Evolutionary conservation across 2,797 vertebrate species (phyloP).

Genomic region (Myotis findleyi): DNA sequence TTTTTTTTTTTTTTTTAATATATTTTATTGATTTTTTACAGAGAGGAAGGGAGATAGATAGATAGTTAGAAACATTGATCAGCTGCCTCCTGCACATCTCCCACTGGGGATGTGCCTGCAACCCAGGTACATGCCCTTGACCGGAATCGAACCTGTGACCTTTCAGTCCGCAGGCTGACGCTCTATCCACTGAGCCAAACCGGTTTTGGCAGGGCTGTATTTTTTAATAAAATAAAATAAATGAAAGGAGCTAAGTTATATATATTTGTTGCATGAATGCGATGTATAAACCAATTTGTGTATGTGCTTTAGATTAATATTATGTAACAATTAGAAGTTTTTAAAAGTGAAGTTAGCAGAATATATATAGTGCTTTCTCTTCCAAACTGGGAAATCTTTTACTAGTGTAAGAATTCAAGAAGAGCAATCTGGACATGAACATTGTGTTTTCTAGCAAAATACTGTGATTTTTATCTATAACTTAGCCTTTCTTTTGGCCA

Average conservation of each 20-base stretch:
- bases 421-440: background rate
- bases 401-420: background rate
- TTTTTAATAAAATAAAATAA: slow-evolving; percentile 12
- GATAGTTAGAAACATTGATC: no score
- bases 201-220: no score
- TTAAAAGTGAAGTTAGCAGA: background rate
- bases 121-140: no score
- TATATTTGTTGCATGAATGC: background rate
- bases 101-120: no score
- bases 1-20: no score
- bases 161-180: no score
- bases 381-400: background rate
- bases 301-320: background rate
- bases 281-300: background rate
- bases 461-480: background rate
- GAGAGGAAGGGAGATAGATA: no score
- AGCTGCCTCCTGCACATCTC: no score
- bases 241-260: background rate
- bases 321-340: background rate
- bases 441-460: slow-evolving; percentile 37
- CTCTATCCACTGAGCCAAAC: no score
- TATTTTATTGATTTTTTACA: background rate
- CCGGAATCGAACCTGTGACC: no score
- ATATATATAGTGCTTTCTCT: background rate
- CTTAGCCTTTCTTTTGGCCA: slow-evolving; percentile 31